phyloP scores from a whole-genome alignment of 2,888 invertebrate genomes.

The Toxonevra muliebris region DNA sequence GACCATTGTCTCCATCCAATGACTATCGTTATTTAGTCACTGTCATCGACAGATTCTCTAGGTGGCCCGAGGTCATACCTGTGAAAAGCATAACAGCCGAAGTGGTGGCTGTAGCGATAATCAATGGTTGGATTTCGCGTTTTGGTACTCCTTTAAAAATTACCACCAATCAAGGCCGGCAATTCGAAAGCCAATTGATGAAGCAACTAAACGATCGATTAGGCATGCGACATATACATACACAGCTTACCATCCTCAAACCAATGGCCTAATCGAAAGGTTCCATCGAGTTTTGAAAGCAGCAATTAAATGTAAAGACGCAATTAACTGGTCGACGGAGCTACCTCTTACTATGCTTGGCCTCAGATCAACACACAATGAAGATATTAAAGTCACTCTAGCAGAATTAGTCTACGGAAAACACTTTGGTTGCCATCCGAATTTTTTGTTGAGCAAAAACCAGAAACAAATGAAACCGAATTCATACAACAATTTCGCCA shows the following conservation, averaged over 20 bases:
- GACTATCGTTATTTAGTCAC: conserved; percentile 8
- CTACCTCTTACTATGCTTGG: conserved; percentile 57
- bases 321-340: conserved; percentile 43
- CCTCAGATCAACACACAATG: conserved; percentile 47
- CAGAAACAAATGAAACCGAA: conserved; percentile 16
- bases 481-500: conserved; percentile 25
- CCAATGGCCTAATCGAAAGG: conserved; percentile 10
- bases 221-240: conserved; percentile 1
- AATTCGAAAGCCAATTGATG: conserved; percentile 8
- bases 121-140: conserved; percentile 2
- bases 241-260: conserved; percentile 16
- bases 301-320: conserved; percentile 3
- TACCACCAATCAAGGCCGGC: conserved; percentile 8
- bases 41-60: conserved; percentile 4
- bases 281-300: conserved; percentile 2
- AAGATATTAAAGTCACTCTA: conserved; percentile 47
- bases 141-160: conserved; percentile 9
- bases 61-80: conserved; percentile 14
- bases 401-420: conserved; percentile 52
- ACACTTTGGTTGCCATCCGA: conserved; percentile 40
- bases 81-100: conserved; percentile 11
- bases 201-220: background rate
- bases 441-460: conserved; percentile 26
- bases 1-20: background rate
- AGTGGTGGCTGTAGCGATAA: background rate